Evolutionary conservation across 2,888 invertebrate species (phyloP), one percentile per base, ranked within the genome.

Genomic region (Tetropium fuscum): DNA sequence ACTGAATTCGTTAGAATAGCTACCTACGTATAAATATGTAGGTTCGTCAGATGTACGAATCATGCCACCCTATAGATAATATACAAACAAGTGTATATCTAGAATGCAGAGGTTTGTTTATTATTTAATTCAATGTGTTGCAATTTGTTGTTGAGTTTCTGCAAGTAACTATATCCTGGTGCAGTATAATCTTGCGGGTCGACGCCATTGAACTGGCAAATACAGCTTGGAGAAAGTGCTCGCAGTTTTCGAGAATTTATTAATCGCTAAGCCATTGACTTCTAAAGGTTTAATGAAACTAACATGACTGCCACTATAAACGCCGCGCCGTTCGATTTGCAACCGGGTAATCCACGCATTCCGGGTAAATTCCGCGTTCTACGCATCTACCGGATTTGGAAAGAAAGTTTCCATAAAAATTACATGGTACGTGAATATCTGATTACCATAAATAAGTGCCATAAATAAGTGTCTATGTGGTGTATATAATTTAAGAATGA

Each of bases 221-320:
- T 27, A 40, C 51, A n/a, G 51, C 51, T 51, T 18, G 73, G 80
- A 79, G 79, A 80, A 80, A 80, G 80, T 80, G 74, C 70, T 73
- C 71, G 71, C 70, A 75, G 65, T 78, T 78, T 79, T 79, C 78
- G 78, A 79, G 78, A 79, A 80, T 74, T 74, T 77, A 74, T 77
- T 73, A 72, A 53, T 53, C 45, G 34, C 43, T 36, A 36, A 73
- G 73, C 68, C 78, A 78, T 75, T 77, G 78, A 78, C 76, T 77
- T 74, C 73, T 70, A 60, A 48, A 64, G 63, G 69, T 71, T 69
- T 63, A 60, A 70, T 69, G 71, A 69, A 70, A 69, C 65, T 60
- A 15, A 51, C 51, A 40, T 36, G 43, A 53, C 53, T 43, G 25
- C 22, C 41, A 34, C 44, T 27, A 51, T 40, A 38, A 38, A 7